Evolutionary conservation across 2,113 vertebrate species (phyloP).

Genomic region (Ardeotis arabs): DNA sequence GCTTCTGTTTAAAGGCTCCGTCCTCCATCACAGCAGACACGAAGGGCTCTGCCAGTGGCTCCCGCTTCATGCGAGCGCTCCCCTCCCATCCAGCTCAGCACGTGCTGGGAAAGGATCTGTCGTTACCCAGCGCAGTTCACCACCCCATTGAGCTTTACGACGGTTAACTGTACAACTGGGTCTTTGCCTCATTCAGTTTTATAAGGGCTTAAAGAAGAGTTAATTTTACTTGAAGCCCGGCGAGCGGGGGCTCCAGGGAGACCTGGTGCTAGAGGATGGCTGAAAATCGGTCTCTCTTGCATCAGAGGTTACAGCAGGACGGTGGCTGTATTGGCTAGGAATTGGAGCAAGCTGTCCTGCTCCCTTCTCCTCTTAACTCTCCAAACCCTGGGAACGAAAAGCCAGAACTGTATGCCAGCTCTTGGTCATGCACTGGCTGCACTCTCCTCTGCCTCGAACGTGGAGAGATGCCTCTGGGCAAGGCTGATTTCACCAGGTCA

Average conservation of each 20-base stretch:
- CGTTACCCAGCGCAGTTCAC: background rate
- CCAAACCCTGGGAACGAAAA: background rate
- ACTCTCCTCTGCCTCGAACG: background rate
- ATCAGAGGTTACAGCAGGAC: background rate
- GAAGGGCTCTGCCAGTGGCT: background rate
- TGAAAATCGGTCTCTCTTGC: background rate
- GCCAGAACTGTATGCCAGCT: accelerated
- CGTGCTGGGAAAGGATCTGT: background rate
- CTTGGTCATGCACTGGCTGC: accelerated
- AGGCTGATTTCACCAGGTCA: background rate
- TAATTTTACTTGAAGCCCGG: background rate
- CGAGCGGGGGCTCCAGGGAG: background rate
- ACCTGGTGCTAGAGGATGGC: background rate
- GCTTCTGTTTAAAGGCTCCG: background rate
- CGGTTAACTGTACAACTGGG: background rate
- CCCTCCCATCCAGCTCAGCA: background rate
- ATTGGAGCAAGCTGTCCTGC: background rate
- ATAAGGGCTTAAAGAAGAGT: background rate
- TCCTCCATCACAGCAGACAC: accelerated
- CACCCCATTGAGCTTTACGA: background rate
- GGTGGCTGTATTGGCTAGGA: background rate
- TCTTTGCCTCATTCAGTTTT: background rate
- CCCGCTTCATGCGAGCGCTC: accelerated
- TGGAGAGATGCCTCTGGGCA: background rate
- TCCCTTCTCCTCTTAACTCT: background rate